These are phyloP conservation scores for Gadus chalcogrammus DNA, from an alignment of 2,113 vertebrate species.

Conservation along the genomic window DNA sequence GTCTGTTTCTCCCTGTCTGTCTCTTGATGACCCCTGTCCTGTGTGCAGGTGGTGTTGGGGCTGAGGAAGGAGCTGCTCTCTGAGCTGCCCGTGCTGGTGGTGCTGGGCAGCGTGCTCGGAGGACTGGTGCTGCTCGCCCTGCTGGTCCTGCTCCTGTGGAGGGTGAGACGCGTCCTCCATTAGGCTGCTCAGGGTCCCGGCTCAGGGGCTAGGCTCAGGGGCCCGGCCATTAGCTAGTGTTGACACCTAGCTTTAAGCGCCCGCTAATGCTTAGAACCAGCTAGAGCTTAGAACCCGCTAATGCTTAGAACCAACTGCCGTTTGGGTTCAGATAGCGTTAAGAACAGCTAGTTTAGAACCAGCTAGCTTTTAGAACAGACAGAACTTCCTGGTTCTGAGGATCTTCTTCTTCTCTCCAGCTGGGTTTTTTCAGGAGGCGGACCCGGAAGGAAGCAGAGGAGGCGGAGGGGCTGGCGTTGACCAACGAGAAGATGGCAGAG, in stretches of 20 bases:
- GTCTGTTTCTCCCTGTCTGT: neutral
- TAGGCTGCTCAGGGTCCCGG: no score
- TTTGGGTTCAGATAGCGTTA: no score
- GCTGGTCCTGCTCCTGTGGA: slow-evolving; percentile 87
- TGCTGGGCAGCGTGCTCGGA: slow-evolving; percentile 87
- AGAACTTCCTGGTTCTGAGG: no score
- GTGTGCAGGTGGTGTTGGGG: slow-evolving; percentile 80
- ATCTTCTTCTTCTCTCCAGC: slow-evolving; percentile 61
- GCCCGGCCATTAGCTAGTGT: no score
- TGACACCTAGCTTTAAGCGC: no score
- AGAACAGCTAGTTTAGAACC: no score
- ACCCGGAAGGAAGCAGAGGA: slow-evolving; percentile 59
- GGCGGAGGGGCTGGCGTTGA: slow-evolving; percentile 30
- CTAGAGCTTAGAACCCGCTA: no score
- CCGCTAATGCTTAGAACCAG: no score
- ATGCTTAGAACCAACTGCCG: no score
- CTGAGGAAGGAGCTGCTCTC: slow-evolving; percentile 84
- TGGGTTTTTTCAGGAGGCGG: slow-evolving; percentile 89
- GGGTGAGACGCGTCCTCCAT: slow-evolving; percentile 67
- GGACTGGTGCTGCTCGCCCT: slow-evolving; percentile 87
- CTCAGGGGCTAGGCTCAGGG: no score
- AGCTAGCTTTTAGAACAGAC: no score
- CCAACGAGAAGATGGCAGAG: slow-evolving; percentile 73
- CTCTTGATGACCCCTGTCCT: neutral
- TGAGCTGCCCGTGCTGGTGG: slow-evolving; percentile 83